phyloP scores from a whole-genome alignment of 2,797 vertebrate species.

The Schizothorax lantsangensis region DNA sequence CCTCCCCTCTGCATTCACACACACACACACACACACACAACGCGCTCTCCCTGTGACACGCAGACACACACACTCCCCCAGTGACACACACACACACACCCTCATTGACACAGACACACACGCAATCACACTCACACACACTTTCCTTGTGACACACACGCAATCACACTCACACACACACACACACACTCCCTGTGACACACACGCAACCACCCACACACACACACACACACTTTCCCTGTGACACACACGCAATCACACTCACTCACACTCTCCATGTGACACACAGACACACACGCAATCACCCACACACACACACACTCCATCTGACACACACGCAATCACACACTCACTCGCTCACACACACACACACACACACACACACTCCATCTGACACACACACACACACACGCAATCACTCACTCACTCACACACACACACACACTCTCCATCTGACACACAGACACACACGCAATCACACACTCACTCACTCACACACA shows the following conservation, averaged over 20 bases:
- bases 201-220: not conserved
- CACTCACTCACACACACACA: constrained; percentile 17
- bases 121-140: not conserved
- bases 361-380: constrained; percentile 50
- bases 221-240: constrained; percentile 20
- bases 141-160: not conserved
- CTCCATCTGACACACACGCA: not conserved
- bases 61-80: not conserved
- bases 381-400: not conserved
- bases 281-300: constrained; percentile 27
- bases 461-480: not conserved
- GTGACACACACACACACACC: constrained; percentile 3
- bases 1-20: constrained; percentile 18
- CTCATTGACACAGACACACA: not conserved
- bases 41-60: not conserved
- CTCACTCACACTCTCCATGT: not conserved
- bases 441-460: constrained; percentile 24
- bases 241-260: too few relatives aligned
- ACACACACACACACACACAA: not conserved
- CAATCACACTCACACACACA: not conserved
- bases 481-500: constrained; percentile 49
- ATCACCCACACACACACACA: constrained; percentile 49
- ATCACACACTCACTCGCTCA: constrained; percentile 29
- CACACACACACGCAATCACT: not conserved
- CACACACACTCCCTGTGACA: not conserved